phyloP scores from a whole-genome alignment of 2,888 invertebrate species.

The Volucella zonaria region DNA sequence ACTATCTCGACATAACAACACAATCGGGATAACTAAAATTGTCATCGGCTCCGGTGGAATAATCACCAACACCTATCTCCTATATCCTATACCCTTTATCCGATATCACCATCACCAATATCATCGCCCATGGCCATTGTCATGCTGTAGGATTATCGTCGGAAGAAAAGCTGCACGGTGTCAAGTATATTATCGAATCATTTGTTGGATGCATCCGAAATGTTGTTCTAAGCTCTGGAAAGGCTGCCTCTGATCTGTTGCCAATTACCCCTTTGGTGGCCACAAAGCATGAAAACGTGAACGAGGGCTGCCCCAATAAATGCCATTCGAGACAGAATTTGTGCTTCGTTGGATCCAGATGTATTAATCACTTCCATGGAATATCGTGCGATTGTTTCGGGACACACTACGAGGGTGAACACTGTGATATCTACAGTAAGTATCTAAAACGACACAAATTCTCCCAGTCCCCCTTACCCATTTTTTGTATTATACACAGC shows the following conservation, averaged over 20 bases:
- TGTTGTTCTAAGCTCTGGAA: conserved; percentile 92
- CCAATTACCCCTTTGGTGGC: conserved; percentile 93
- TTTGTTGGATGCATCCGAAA: conserved; percentile 96
- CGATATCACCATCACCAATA: conserved; percentile 20
- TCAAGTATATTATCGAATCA: conserved; percentile 95
- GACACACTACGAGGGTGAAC: conserved; percentile 94
- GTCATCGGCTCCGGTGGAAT: background rate
- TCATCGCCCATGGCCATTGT: conserved; percentile 14
- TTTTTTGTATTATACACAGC: too few relatives aligned
- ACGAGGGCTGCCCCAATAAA: conserved; percentile 93
- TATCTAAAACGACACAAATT: conserved; percentile 70
- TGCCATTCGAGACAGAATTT: conserved; percentile 91
- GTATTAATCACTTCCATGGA: conserved; percentile 95
- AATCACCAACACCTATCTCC: background rate
- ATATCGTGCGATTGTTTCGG: conserved; percentile 96
- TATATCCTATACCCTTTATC: background rate
- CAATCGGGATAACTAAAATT: too few relatives aligned
- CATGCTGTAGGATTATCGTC: conserved; percentile 87
- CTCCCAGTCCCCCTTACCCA: too few relatives aligned
- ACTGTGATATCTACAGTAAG: conserved; percentile 95
- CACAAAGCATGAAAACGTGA: conserved; percentile 94
- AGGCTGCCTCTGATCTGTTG: conserved; percentile 91
- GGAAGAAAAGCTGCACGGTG: conserved; percentile 93
- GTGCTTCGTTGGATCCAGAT: conserved; percentile 93
- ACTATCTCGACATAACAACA: too few relatives aligned